Base-by-base conservation (phyloP, 1,140 invertebrate species). In the Mycetomoellerius zeteki region DNA sequence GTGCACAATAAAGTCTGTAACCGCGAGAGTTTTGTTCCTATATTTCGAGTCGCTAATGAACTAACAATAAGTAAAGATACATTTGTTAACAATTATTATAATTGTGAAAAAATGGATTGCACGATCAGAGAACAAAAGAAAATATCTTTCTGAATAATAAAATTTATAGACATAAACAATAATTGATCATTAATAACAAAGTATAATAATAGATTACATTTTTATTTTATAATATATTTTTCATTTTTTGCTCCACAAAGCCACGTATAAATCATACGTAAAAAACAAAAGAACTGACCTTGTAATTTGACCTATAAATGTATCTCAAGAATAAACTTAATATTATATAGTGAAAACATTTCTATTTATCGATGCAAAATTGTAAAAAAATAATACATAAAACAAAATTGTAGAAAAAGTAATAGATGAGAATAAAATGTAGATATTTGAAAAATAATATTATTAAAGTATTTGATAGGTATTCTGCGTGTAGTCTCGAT, bases 311-410 rank as follows among this genome's bases (percentile, higher is more conserved):
- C 10, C 4, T 27, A 47, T 27, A 52, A 52, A 72, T 52, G 8
- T 14, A 54, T 52, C 19, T 73, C 16, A 33, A 54, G n/a, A 75
- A 5, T 12, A 24, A 21, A 54, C 52, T 43, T 43, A 72, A 30
- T 72, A n/a, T 27, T 72, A 10, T 24, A 64, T 50, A 8, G 16
- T 64, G 16, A 5, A 54, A 54, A 72, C n/a, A n/a, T 50, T 19
- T 19, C 2, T 24, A 58, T 69, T 72, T 54, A 27, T 72, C 69
- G 3, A 72, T 30, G 19, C 2, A 64, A 30, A 64, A 16, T 37
- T 52, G 16, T 54, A 54, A 12, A n/a, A 54, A 72, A 30, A 72
- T 54, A 52, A n/a, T n/a, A n/a, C n/a, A n/a, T n/a, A n/a, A n/a
- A n/a, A n/a, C 2, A 64, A 30, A 64, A 16, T 37, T 52, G 16